Evolutionary conservation across 2,888 invertebrate genomes (phyloP).

Genomic region (Aporophyla lueneburgensis): DNA sequence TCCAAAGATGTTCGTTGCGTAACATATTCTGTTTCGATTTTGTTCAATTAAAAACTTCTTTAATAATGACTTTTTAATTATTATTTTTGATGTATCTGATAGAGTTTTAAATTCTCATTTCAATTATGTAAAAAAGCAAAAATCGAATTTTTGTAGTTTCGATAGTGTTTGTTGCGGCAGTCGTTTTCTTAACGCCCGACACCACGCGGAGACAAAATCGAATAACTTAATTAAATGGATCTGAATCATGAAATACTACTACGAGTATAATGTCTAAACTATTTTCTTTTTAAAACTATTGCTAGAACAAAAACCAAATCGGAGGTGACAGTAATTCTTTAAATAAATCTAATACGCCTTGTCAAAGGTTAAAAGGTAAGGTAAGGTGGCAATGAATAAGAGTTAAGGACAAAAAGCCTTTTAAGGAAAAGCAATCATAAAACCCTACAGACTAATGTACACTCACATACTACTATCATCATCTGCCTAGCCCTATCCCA

Average conservation of each 20-base stretch:
- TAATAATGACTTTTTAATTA: no score
- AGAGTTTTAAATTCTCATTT: no score
- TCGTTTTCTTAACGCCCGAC: no score
- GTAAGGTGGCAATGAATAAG: slow-evolving; percentile 3
- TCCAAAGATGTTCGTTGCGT: no score
- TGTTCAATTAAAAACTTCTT: no score
- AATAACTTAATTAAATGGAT: background rate
- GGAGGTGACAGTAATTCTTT: background rate
- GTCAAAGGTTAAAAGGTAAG: slow-evolving; percentile 1
- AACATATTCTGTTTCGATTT: no score
- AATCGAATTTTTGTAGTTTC: no score
- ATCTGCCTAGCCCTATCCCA: no score
- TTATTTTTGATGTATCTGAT: no score
- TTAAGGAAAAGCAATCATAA: slow-evolving; percentile 7
- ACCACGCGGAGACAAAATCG: no score
- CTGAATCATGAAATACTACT: background rate
- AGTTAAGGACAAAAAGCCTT: background rate
- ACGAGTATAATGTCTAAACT: background rate
- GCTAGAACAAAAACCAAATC: background rate
- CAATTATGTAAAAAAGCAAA: no score
- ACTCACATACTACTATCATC: background rate
- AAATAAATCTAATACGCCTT: background rate
- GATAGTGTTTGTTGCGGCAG: no score
- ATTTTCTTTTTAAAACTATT: background rate
- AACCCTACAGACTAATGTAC: background rate